phyloP scores from a whole-genome alignment of 1,140 invertebrate genomes.

The Drosophila kohkoa region DNA sequence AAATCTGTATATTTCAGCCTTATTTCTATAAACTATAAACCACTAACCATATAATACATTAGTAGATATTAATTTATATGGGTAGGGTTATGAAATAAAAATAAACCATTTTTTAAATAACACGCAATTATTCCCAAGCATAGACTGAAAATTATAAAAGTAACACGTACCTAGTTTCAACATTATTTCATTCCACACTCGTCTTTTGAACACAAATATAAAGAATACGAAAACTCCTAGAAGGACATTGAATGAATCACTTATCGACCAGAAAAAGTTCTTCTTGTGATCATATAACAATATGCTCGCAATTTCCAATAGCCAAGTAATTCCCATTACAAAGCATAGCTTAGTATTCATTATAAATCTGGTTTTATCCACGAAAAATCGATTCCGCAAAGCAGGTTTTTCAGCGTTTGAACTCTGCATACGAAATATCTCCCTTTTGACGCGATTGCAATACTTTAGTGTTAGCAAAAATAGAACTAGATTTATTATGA shows the following conservation, averaged over 20 bases:
- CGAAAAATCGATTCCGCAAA: conserved; percentile 86
- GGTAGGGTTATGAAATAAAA: too few relatives aligned
- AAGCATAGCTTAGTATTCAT: conserved; percentile 90
- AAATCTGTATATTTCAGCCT: too few relatives aligned
- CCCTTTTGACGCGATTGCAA: conserved; percentile 89
- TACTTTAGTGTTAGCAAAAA: conserved; percentile 89
- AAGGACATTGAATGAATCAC: conserved; percentile 87
- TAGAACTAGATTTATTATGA: conserved; percentile 88
- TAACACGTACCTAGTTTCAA: conserved; percentile 85
- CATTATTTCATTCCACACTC: conserved; percentile 86
- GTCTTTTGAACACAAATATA: conserved; percentile 88
- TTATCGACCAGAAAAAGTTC: conserved; percentile 86
- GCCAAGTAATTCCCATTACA: conserved; percentile 91
- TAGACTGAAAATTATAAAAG: background rate
- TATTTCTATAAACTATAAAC: too few relatives aligned
- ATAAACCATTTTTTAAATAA: too few relatives aligned
- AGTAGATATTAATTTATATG: too few relatives aligned
- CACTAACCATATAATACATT: too few relatives aligned
- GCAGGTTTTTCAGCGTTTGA: conserved; percentile 85
- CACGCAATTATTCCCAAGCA: background rate
- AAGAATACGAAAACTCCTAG: conserved; percentile 89
- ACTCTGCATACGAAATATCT: conserved; percentile 88
- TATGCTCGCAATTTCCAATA: conserved; percentile 88
- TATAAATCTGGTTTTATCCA: conserved; percentile 88
- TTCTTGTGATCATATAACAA: conserved; percentile 84